Evolutionary conservation across 2,797 vertebrate genomes (phyloP), one percentile per base, ranked within the genome.

Genomic region (Sebastes dallii): DNA sequence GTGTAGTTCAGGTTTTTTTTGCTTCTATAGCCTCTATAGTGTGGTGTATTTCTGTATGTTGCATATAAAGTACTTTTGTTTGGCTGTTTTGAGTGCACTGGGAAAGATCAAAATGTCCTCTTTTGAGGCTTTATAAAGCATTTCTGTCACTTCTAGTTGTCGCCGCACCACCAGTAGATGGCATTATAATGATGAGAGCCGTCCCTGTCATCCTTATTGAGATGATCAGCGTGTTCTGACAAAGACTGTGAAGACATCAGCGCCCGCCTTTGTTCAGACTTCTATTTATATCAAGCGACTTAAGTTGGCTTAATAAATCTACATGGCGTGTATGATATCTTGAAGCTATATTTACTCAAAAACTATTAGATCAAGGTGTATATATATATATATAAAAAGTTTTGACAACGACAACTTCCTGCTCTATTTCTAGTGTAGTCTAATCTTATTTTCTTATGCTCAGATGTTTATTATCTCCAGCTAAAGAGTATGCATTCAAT

Each of bases 121-220:
- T 52, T 74, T 59, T 24, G 8, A 42, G 34, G 68, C 34, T 72
- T 76, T 56, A 56, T 25, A 20, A 29, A 75, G 32, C 36, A 62
- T 29, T 66, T 67, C 25, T 81, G 32, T 67, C n/a, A 32, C 27
- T 52, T 32, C 3, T n/a, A 58, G 8, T 79, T 46, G 27, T 79
- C 75, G 70, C 58, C 14, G 32, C 42, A 77, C 52, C 32, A 52
- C 90, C 90, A 88, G 90, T 83, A 88, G 83, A 90, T 92, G 86
- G 87, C 82, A 88, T 88, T 86, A 42, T 77, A 81, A 86, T 84
- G 75, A 86, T 67, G 74, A 85, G 60, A 73, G 74, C 32, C 46
- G 27, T 72, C 46, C 25, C 29, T 87, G 70, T 74, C 67, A 39
- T 77, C 73, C 54, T 69, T 58, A 73, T 60, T 73, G 76, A 83